Evolutionary conservation across 2,888 invertebrate genomes (phyloP), one percentile per base, ranked within the genome.

Genomic region (Amaurobius ferox): DNA sequence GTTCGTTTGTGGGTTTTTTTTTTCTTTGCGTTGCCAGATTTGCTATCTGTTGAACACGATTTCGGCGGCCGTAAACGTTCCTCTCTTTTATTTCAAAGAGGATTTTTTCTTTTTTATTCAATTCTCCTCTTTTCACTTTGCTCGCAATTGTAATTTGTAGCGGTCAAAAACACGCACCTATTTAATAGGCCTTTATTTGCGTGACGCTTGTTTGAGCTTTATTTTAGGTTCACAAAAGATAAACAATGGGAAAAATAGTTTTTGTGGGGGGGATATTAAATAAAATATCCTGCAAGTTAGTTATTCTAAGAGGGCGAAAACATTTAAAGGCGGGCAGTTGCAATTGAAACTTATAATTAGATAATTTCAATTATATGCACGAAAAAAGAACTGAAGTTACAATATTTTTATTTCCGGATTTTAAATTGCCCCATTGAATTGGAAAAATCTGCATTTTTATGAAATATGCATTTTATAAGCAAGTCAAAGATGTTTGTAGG

Each of bases 101-200:
- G 40, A 13, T n/a, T 40, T 26, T 28, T 28, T 2, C 39, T 39
- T 68, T 68, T 68, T 68, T 68, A 35, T 40, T 40, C 28, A 40
- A 30, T 35, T 70, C 40, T 7, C 61, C 6, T n/a, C 19, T 86
- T 86, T 74, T 79, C 64, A 23, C 29, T 71, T 48, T n/a, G 29
- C 23, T 23, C 44, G 29, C 30, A 71, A 48, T 72, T 70, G 40
- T 74, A 73, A 79, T 79, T 74, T 79, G 86, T 64, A 48, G 40
- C 71, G 68, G 79, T 79, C 86, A 79, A 5, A 48, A 79, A 72
- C 83, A 85, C 16, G n/a, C 55, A 55, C 23, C 19, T 23, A 23
- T 23, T 55, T 55, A 55, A 55, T 55, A 55, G 55, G 5, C 23
- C 23, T 72, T 55, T 55, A 55, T 55, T 23, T 23, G 55, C 5